These are phyloP conservation scores for Kobus ellipsiprymnus DNA, from an alignment of 2,113 vertebrate species.

Conservation along the genomic window DNA sequence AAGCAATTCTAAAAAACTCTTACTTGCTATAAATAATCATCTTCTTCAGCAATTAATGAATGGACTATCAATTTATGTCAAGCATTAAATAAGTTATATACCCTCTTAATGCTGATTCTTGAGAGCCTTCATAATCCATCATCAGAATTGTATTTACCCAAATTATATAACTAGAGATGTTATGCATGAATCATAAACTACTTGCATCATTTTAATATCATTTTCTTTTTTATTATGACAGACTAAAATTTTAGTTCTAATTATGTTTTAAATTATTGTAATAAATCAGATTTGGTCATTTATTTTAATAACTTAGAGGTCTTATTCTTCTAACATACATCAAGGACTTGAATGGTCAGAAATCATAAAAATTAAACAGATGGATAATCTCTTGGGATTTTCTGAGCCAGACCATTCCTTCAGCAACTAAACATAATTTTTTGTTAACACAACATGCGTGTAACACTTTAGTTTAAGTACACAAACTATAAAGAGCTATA, in stretches of 20 bases:
- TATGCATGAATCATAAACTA: neutral
- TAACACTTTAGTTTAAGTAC: neutral
- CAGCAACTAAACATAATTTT: neutral
- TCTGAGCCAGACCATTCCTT: conserved; percentile 14
- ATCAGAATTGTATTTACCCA: conserved; percentile 28
- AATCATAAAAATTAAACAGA: conserved; percentile 27
- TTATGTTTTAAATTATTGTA: neutral
- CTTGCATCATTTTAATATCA: neutral
- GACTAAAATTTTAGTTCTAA: conserved; percentile 29
- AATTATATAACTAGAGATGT: neutral
- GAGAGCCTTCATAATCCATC: neutral
- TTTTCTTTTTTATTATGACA: conserved; percentile 21
- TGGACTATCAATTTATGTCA: conserved; percentile 2
- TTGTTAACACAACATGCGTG: neutral
- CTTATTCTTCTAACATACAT: neutral
- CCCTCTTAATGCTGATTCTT: neutral
- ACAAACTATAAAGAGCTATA: neutral
- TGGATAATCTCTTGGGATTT: conserved; percentile 3
- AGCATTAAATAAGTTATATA: neutral
- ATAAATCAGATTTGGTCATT: neutral
- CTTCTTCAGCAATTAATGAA: conserved; percentile 11
- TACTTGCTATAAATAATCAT: neutral
- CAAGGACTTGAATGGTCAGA: neutral
- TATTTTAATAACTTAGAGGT: neutral
- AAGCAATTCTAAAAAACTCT: neutral